Evolutionary conservation across 2,888 invertebrate species (phyloP).

Genomic region (Formica aserva): DNA sequence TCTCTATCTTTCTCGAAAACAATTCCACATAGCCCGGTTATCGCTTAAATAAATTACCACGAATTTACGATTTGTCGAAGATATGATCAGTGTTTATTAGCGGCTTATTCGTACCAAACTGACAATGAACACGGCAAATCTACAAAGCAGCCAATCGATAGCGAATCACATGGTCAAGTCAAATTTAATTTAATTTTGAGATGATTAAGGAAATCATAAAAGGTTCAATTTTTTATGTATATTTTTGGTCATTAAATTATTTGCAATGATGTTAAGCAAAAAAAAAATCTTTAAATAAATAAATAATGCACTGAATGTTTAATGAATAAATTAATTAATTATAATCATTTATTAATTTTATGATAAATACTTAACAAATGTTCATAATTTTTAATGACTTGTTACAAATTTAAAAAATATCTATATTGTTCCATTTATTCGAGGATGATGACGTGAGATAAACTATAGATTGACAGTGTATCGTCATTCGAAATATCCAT

Average conservation of each 20-base stretch:
- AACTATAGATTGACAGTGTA: background rate
- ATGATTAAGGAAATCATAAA: background rate
- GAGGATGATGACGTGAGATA: background rate
- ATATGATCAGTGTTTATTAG: constrained; percentile 22
- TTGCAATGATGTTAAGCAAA: background rate
- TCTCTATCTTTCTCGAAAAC: background rate
- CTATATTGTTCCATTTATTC: background rate
- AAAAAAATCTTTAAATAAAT: background rate
- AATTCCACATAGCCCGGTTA: constrained; percentile 22
- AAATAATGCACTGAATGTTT: background rate
- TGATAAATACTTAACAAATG: background rate
- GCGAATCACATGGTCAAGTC: constrained; percentile 3
- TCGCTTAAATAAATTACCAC: constrained; percentile 40
- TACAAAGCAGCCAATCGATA: constrained; percentile 5
- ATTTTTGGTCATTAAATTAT: background rate
- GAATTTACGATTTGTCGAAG: constrained; percentile 17
- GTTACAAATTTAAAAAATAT: background rate
- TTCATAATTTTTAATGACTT: background rate
- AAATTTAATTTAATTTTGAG: constrained; percentile 1
- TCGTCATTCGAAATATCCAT: constrained; percentile 51
- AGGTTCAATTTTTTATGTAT: background rate
- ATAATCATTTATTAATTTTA: background rate
- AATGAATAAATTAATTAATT: background rate
- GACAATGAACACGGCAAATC: background rate
- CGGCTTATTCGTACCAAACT: constrained; percentile 1